Evolutionary conservation across 2,797 vertebrate species (phyloP).

Genomic region (Atherinosoma microstoma): DNA sequence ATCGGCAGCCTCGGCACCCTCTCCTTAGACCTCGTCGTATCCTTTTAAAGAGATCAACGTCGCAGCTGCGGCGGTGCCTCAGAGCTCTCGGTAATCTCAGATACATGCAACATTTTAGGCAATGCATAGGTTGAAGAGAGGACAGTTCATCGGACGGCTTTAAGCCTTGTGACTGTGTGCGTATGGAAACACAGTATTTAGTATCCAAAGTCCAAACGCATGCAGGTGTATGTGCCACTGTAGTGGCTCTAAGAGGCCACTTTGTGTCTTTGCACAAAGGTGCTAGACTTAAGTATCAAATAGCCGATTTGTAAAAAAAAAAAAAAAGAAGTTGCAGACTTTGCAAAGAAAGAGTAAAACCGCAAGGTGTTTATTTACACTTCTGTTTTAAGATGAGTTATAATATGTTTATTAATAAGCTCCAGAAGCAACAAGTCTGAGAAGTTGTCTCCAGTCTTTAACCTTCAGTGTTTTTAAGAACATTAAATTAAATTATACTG

Average conservation of each 20-base stretch:
- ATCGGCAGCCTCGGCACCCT: constrained; percentile 95
- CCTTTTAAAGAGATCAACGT: constrained; percentile 78
- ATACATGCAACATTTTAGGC: constrained; percentile 46
- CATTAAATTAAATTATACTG: not conserved
- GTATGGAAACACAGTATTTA: constrained; percentile 6
- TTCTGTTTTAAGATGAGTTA: not conserved
- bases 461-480: not conserved
- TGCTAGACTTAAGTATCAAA: not conserved
- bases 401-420: not conserved
- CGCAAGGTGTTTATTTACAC: not conserved
- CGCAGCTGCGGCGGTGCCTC: not conserved
- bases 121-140: constrained; percentile 2
- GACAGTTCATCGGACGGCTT: constrained; percentile 4
- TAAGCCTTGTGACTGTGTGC: constrained; percentile 22
- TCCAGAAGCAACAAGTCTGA: not conserved
- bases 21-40: constrained; percentile 89
- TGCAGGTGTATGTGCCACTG: not conserved
- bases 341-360: not conserved
- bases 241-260: not conserved
- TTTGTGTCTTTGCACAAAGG: not conserved
- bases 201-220: constrained; percentile 24
- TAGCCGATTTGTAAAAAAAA: not conserved
- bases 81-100: constrained; percentile 18
- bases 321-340: no score
- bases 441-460: not conserved